Evolutionary conservation across 2,113 vertebrate genomes (phyloP).

Genomic region (Xiphias gladius): DNA sequence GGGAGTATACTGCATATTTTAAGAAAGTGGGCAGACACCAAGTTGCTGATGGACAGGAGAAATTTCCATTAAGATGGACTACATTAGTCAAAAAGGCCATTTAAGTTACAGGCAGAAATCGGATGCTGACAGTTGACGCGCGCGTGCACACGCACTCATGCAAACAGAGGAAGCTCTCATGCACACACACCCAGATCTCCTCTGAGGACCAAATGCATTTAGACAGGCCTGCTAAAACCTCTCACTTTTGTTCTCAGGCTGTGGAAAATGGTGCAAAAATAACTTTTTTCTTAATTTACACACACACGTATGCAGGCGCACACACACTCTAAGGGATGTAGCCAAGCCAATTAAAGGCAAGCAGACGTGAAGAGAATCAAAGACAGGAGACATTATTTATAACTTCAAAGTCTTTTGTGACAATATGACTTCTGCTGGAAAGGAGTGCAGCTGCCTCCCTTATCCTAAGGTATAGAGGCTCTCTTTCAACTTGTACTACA

Average conservation of each 20-base stretch:
- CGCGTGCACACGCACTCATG: no score
- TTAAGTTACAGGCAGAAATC: constrained; percentile 55
- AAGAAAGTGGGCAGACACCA: constrained; percentile 9
- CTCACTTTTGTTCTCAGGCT: constrained; percentile 39
- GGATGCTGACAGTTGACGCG: constrained; percentile 59
- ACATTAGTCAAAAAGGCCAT: constrained; percentile 59
- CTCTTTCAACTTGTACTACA: constrained; percentile 32
- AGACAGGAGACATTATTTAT: constrained; percentile 54
- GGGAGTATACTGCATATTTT: constrained; percentile 11
- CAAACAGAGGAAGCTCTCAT: not conserved
- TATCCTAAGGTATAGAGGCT: constrained; percentile 29
- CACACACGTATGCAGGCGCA: not conserved
- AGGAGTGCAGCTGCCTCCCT: constrained; percentile 24
- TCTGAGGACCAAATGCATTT: constrained; percentile 39
- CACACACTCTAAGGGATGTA: not conserved
- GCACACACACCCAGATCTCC: constrained; percentile 30
- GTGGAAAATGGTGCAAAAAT: constrained; percentile 24
- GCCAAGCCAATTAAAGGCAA: constrained; percentile 56
- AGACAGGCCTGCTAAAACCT: constrained; percentile 48
- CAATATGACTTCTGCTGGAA: constrained; percentile 26
- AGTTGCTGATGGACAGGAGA: constrained; percentile 49
- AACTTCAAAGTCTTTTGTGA: constrained; percentile 67
- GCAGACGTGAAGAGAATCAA: constrained; percentile 30
- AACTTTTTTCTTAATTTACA: not conserved
- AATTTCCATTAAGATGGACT: constrained; percentile 33